Evolutionary conservation across 2,888 invertebrate species (phyloP).

Genomic region (Atethmia centrago): DNA sequence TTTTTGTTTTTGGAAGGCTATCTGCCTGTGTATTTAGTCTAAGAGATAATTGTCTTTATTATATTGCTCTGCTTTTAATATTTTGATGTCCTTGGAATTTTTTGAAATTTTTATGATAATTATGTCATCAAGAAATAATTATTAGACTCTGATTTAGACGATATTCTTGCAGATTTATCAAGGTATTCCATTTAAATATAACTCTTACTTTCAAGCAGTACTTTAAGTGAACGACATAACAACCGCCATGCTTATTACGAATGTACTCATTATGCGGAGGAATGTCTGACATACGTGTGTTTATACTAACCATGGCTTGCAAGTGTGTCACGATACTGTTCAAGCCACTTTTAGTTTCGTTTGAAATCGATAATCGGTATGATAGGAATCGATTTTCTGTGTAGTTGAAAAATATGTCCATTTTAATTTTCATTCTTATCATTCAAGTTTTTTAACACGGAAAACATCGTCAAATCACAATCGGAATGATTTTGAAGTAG

Average conservation of each 20-base stretch:
- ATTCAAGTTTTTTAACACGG: neutral
- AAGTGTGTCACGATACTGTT: conserved; percentile 80
- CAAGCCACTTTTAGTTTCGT: conserved; percentile 81
- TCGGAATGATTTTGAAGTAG: no score
- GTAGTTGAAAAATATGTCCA: no score
- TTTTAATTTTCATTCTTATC: neutral
- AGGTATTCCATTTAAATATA: conserved; percentile 7
- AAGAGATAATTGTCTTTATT: neutral
- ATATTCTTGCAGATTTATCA: conserved; percentile 7
- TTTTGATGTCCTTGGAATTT: neutral
- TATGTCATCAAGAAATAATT: neutral
- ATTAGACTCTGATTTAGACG: neutral
- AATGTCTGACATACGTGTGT: conserved; percentile 82
- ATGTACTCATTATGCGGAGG: conserved; percentile 83
- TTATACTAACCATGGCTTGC: conserved; percentile 71
- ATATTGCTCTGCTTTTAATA: neutral
- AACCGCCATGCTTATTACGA: conserved; percentile 82
- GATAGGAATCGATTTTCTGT: conserved; percentile 32
- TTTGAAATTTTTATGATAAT: no score
- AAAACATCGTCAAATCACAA: no score
- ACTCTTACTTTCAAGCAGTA: conserved; percentile 72
- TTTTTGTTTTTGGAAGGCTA: conserved; percentile 20
- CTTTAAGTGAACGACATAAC: conserved; percentile 77
- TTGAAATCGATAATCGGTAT: conserved; percentile 60
- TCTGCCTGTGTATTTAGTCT: neutral